Percentiles rank a stretch among this genome's conserved stretches.
Evolutionary conservation across 1,140 invertebrate genomes (phyloP).

Genomic region (Mylabris phalerata): DNA sequence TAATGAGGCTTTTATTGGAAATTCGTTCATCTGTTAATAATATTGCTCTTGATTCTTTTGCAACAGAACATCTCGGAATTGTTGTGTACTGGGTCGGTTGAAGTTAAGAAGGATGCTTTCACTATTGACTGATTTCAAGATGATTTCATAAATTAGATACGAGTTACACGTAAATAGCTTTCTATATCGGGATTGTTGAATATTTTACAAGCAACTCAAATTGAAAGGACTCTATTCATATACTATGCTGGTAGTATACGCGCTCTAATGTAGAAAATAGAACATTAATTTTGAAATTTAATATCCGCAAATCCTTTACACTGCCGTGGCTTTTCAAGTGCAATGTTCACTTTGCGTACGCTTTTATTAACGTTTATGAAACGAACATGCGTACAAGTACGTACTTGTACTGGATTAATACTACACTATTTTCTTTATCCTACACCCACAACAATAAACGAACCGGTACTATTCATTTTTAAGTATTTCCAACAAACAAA

Average conservation of each 20-base stretch:
- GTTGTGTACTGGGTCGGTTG: background rate
- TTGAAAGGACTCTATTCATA: no score
- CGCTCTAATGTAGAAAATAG: background rate
- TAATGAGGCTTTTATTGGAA: conserved; percentile 15
- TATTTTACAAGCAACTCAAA: no score
- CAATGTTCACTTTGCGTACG: conserved; percentile 10
- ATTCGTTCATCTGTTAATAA: conserved; percentile 13
- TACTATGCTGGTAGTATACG: no score
- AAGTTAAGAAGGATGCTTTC: conserved; percentile 13
- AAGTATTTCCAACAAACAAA: no score
- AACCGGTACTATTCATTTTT: no score
- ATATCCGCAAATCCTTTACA: conserved; percentile 22
- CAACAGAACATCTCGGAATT: conserved; percentile 5
- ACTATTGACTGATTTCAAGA: no score
- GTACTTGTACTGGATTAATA: background rate
- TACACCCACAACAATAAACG: no score
- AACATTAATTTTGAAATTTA: conserved; percentile 11
- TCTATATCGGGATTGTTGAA: no score
- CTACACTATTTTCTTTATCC: no score
- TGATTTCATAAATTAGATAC: no score
- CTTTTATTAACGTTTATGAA: conserved; percentile 4
- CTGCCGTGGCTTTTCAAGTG: conserved; percentile 24
- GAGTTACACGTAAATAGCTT: no score
- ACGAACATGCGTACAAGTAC: conserved; percentile 3
- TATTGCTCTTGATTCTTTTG: conserved; percentile 18